Base-by-base conservation (phyloP, 2,113 vertebrate genomes). In the Nipponia nippon region DNA sequence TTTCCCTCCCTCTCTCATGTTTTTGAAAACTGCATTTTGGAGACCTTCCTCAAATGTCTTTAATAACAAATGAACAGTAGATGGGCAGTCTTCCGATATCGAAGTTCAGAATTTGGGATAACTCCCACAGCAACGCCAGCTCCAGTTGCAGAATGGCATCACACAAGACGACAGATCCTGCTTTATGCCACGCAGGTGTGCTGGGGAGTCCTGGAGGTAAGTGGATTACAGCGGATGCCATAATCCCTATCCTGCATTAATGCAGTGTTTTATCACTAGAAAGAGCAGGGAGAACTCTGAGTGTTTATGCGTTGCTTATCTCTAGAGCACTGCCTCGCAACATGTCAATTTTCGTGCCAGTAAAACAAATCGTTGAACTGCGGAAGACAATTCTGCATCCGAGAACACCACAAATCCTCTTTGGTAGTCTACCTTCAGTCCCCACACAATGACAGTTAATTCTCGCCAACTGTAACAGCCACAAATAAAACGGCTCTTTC, bases 1-100 rank as follows among this genome's bases (percentile, higher is more conserved):
- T 56, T 3, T 1, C 17, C 5, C 4, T 9, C 7, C 18, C 13
- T 38, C 7, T 4, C 2, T 8, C 7, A 0, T 14, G 10, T 55
- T 66, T 62, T 36, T 26, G 32, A 56, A 49, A 69, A 16, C 22
- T 17, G 22, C 27, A 7, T 49, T 70, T 77, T 63, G 38, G 27
- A 58, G 36, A 34, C 22, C 36, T 77, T 46, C 49, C 63, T 25
- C 62, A 16, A 21, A 19, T 2, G 13, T 18, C 56, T 69, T n/a
- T 17, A 23, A 38, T 20, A 63, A 12, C 53, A n/a, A 22, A 32
- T 0, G 2, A 65, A 9, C 26, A 55, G 30, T 4, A 81, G 15
- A 22, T 8, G 10, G 58, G 59, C 36, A 58, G 21, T 7, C 7
- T 44, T 12, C 49, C 13, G 21, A 15, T 9, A 14, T 13, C 36